phyloP scores from a whole-genome alignment of 1,140 invertebrate species.

The Drosophila gunungcola region DNA sequence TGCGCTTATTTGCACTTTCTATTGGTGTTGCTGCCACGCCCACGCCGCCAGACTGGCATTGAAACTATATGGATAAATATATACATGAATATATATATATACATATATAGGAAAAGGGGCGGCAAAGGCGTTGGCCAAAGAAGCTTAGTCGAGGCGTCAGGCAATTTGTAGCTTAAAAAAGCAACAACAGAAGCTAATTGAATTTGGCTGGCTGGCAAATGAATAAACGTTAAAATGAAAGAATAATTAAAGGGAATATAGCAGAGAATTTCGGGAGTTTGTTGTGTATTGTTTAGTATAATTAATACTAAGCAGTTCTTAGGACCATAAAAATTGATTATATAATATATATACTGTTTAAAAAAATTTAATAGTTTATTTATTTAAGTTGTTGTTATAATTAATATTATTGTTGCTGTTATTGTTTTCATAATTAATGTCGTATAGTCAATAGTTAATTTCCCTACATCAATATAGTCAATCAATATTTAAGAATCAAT shows the following conservation, averaged over 20 bases:
- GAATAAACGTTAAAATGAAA: constrained; percentile 1
- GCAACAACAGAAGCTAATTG: constrained; percentile 38
- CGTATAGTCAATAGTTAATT: too few species aligned
- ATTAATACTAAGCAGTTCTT: too few species aligned
- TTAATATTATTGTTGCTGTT: too few species aligned
- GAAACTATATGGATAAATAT: constrained; percentile 7
- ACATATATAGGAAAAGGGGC: not conserved
- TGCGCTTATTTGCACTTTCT: constrained; percentile 50
- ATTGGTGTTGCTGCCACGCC: constrained; percentile 24
- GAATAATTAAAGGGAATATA: not conserved
- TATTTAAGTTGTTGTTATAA: too few species aligned
- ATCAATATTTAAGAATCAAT: too few species aligned
- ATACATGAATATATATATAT: not conserved
- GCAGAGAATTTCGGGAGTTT: not conserved
- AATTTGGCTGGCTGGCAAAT: constrained; percentile 44
- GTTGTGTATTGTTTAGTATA: too few species aligned
- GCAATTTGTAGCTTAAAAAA: constrained; percentile 71
- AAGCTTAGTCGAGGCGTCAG: constrained; percentile 72
- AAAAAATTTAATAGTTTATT: too few species aligned
- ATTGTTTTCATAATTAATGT: too few species aligned
- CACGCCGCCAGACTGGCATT: constrained; percentile 19
- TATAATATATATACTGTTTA: too few species aligned
- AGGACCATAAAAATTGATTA: too few species aligned
- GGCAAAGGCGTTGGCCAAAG: constrained; percentile 31
- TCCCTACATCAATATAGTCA: too few species aligned